These are phyloP conservation scores for Erebia palarica DNA, from an alignment of 2,888 invertebrate species.

Conservation along the genomic window DNA sequence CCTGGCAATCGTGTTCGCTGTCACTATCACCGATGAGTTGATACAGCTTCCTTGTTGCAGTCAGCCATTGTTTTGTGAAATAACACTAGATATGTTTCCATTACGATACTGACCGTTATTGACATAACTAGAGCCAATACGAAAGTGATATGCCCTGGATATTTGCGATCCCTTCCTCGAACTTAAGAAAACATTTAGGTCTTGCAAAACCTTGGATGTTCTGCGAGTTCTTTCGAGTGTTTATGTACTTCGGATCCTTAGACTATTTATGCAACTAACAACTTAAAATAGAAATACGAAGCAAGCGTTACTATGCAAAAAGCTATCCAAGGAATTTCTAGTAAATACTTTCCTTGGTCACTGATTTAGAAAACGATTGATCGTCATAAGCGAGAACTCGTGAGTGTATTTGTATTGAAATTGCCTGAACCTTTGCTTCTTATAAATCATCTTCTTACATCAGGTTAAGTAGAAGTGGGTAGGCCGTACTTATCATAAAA, in stretches of 20 bases:
- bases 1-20: slow-evolving; percentile 28
- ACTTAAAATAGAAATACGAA: slow-evolving; percentile 10
- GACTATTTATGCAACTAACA: slow-evolving; percentile 26
- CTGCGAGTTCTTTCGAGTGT: slow-evolving; percentile 22
- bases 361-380: too few species aligned
- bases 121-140: slow-evolving; percentile 40
- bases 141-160: slow-evolving; percentile 40
- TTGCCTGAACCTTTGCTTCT: too few species aligned
- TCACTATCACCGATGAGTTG: slow-evolving; percentile 47
- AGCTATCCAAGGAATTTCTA: neutral
- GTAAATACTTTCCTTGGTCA: too few species aligned
- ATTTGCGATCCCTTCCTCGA: slow-evolving; percentile 36
- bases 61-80: slow-evolving; percentile 52
- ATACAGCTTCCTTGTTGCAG: slow-evolving; percentile 54
- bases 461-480: too few species aligned
- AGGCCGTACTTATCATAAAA: too few species aligned
- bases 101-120: slow-evolving; percentile 39
- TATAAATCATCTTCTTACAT: too few species aligned
- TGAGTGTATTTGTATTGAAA: too few species aligned
- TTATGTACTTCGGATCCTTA: slow-evolving; percentile 14
- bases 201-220: slow-evolving; percentile 26
- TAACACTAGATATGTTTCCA: slow-evolving; percentile 43
- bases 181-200: slow-evolving; percentile 29
- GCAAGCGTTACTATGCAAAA: slow-evolving; percentile 10
- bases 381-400: too few species aligned